Base-by-base conservation (phyloP, 2,888 invertebrate species). In the Plebejus argus region DNA sequence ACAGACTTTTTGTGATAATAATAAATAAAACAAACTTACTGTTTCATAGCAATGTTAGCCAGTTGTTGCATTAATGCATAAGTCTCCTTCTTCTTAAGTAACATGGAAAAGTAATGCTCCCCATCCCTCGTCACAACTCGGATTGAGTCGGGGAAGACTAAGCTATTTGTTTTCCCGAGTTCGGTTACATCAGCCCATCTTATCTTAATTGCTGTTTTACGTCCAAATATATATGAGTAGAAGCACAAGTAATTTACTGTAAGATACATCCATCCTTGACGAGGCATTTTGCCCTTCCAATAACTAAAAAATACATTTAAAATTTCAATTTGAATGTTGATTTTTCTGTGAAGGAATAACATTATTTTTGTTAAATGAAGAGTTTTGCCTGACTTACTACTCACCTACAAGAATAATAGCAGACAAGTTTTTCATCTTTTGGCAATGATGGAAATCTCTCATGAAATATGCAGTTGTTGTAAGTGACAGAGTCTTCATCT, bases 181-280 rank as follows among this genome's bases (percentile, higher is more conserved):
- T 96, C 97, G 1, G 96, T 97, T 77, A 99, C 97, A 86, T 99
- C 98, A 3, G 97, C 96, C 98, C 98, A 99, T 83, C 98, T 95
- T 78, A 99, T 96, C 82, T 97, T 96, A 75, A 99, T 95, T 85
- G 97, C 97, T 5, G 98, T 98, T 89, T 99, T 98, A 79, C 96
- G 96, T 10, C 99, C 98, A 90, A 99, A 95, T 86, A 99, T 96
- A 87, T 98, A 98, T 0, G 99, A 98, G 90, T 99, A 97, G 92
- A 99, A 99, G 88, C 99, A 99, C 88, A 99, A 95, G 89, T 98
- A 98, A 88, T 99, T 98, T 56, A 99, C 97, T 28, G 99, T 99
- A n/a, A 99, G 95, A 88, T 99, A 99, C 88, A 99, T 95, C 97
- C 98, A 98, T 53, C 99, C 99, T 93, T 99, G 99, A n/a, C 98